phyloP scores from a whole-genome alignment of 2,113 vertebrate species.

The Lepisosteus oculatus region DNA sequence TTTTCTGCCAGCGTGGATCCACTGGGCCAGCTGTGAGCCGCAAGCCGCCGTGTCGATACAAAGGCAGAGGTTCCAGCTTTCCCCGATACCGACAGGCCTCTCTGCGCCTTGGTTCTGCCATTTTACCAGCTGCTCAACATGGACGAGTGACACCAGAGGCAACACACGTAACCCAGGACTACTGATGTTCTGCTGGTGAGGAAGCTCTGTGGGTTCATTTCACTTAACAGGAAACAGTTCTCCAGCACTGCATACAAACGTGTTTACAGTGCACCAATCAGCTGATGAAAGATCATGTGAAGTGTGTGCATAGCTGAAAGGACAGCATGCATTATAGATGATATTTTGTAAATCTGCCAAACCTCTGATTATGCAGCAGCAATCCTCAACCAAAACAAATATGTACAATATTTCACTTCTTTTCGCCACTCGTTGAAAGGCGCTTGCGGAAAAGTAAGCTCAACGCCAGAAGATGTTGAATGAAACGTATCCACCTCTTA shows the following conservation, averaged over 20 bases:
- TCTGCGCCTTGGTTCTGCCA: too few species aligned
- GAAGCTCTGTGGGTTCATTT: constrained; percentile 48
- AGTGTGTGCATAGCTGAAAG: constrained; percentile 68
- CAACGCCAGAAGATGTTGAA: too few species aligned
- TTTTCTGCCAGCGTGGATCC: too few species aligned
- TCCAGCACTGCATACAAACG: constrained; percentile 43
- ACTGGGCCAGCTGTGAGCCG: too few species aligned
- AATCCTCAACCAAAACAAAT: constrained; percentile 54
- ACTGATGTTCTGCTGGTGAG: constrained; percentile 18
- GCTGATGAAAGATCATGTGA: constrained; percentile 65
- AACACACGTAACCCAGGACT: too few species aligned
- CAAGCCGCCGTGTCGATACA: too few species aligned
- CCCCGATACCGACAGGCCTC: too few species aligned
- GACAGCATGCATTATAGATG: constrained; percentile 69
- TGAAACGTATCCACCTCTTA: too few species aligned
- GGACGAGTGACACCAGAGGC: too few species aligned
- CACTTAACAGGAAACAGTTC: constrained; percentile 56
- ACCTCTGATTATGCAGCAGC: constrained; percentile 35
- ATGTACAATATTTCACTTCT: constrained; percentile 32
- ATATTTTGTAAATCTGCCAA: constrained; percentile 64
- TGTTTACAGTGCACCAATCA: constrained; percentile 48
- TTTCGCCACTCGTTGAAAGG: constrained; percentile 14
- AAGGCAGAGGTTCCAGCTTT: too few species aligned
- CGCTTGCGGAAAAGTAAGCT: constrained; percentile 9
- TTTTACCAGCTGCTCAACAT: too few species aligned